phyloP scores from a whole-genome alignment of 2,797 vertebrate species.

The Tokudaia muenninki region DNA sequence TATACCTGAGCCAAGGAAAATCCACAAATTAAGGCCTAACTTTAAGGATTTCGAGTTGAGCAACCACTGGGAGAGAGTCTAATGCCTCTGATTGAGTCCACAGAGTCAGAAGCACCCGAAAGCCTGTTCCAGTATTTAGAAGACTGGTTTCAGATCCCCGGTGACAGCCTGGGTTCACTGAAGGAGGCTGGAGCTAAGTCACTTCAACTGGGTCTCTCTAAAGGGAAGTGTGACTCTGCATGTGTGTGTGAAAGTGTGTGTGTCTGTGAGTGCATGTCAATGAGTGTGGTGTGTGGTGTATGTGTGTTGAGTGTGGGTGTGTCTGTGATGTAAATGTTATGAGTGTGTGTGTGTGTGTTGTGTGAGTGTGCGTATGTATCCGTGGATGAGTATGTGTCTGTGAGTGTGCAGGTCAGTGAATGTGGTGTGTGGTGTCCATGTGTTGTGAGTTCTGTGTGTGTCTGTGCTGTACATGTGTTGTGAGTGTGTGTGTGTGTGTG shows the following conservation, averaged over 20 bases:
- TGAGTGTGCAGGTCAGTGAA: neutral
- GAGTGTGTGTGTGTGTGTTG: neutral
- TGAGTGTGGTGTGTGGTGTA: neutral
- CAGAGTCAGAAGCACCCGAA: neutral
- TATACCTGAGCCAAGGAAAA: neutral
- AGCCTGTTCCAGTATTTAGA: neutral
- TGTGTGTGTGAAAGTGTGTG: neutral
- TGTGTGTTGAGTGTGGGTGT: no score
- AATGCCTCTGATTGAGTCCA: neutral
- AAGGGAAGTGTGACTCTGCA: neutral
- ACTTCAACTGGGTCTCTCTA: neutral
- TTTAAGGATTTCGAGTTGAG: neutral
- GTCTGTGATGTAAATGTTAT: neutral
- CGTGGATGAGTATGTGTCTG: neutral
- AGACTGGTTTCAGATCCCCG: neutral
- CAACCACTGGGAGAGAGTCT: neutral
- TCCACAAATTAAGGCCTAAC: rapidly evolving
- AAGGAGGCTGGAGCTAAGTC: neutral
- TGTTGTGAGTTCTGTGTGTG: neutral
- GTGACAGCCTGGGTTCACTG: rapidly evolving
- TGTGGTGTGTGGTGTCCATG: neutral
- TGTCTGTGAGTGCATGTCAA: no score
- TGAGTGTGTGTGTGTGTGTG: neutral
- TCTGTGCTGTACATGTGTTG: neutral
- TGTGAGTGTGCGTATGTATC: neutral